Percentiles rank a stretch among this genome's conserved stretches.
These are phyloP conservation scores for Thaumetopoea pityocampa DNA, from an alignment of 1,140 invertebrate genomes.

Conservation along the genomic window DNA sequence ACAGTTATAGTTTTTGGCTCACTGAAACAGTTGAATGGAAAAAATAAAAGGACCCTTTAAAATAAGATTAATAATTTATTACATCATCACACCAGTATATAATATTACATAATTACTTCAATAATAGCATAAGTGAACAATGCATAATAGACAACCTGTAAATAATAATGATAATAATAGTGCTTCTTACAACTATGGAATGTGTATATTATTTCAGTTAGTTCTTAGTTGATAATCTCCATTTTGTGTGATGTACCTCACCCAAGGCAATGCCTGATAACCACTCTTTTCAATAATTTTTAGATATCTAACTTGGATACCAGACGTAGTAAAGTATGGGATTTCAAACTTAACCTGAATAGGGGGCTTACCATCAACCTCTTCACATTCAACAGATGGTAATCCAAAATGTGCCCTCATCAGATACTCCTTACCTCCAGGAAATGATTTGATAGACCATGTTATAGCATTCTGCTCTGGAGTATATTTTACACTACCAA, in stretches of 20 bases:
- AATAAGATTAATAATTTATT: slow-evolving; percentile 22
- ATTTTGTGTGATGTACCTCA: slow-evolving; percentile 99
- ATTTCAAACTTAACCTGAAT: slow-evolving; percentile 99
- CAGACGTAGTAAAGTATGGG: slow-evolving; percentile 99
- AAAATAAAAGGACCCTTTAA: too few relatives aligned
- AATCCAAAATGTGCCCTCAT: slow-evolving; percentile 99
- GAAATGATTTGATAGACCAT: slow-evolving; percentile 99
- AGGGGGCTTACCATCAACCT: slow-evolving; percentile 97
- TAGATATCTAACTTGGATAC: slow-evolving; percentile 98
- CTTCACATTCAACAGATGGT: slow-evolving; percentile 96
- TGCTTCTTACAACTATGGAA: slow-evolving; percentile 20
- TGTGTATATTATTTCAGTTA: slow-evolving; percentile 78
- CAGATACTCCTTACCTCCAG: slow-evolving; percentile 98
- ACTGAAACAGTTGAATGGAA: too few relatives aligned
- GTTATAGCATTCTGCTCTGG: slow-evolving; percentile 98
- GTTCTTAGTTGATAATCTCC: slow-evolving; percentile 99
- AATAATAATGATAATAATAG: slow-evolving; percentile 16
- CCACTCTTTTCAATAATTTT: slow-evolving; percentile 99
- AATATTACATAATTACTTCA: slow-evolving; percentile 14
- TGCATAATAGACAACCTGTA: slow-evolving; percentile 14
- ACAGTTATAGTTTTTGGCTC: too few relatives aligned
- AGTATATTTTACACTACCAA: slow-evolving; percentile 98
- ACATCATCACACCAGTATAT: slow-evolving; percentile 19
- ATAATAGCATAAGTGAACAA: slow-evolving; percentile 10
- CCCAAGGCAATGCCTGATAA: slow-evolving; percentile 99